Evolutionary conservation across 2,888 invertebrate genomes (phyloP), one percentile per base, ranked within the genome.

Genomic region (Mechanitis messenoides): DNA sequence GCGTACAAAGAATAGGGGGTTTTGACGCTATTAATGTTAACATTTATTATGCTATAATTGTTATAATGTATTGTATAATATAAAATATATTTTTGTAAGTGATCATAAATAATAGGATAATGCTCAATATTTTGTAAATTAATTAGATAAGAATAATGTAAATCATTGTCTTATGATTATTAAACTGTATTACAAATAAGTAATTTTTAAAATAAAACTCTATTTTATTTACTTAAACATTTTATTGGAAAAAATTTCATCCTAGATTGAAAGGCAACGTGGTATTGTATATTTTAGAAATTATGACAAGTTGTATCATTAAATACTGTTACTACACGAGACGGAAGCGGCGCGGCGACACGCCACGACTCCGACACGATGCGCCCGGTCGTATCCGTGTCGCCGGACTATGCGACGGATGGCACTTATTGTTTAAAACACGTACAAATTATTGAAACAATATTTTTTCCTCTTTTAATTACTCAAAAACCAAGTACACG

Each of bases 231-330:
- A 85, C 86, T 89, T 87, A 88, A 87, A 85, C 85, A 81, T 87
- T 90, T 90, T 90, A 87, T 90, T 88, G 85, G 81, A 88, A 91
- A 89, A 88, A 81, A 78, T 77, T 78, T 86, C 85, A 85, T 87
- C 83, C 85, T 88, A 88, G 80, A 86, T 84, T 85, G 87, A 90
- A 85, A 91, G 91, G 91, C 90, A 90, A 90, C 90, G 82, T 85
- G 90, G 91, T 91, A 87, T 87, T 85, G 84, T 87, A 84, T 84
- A 84, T 81, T 84, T 83, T 79, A 81, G 82, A 80, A 80, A 79
- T 78, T 76, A 81, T 80, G 82, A 82, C 81, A 79, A 77, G 79
- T 80, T 74, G 74, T 58, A 74, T 72, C 74, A 70, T 68, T 74
- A 70, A 73, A 77, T 74, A 75, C 74, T 75, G 75, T 50, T 2